phyloP scores from a whole-genome alignment of 2,888 invertebrate genomes.

The Leucophenga maculata region DNA sequence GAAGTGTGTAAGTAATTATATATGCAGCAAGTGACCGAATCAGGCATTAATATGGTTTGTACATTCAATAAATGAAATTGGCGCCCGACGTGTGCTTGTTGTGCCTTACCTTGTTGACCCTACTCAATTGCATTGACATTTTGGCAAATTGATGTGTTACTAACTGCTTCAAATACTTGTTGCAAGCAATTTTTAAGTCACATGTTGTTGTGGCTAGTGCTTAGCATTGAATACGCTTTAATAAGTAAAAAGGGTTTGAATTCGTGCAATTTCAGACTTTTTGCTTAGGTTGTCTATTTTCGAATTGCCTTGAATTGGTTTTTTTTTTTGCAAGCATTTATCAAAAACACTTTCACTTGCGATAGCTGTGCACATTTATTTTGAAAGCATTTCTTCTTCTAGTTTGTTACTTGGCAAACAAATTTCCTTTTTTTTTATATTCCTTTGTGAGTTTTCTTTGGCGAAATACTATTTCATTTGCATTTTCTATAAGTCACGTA shows the following conservation, averaged over 20 bases:
- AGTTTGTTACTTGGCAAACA: not conserved
- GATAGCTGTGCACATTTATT: constrained; percentile 13
- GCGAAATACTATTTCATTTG: constrained; percentile 47
- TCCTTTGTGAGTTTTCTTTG: constrained; percentile 29
- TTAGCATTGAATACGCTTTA: not conserved
- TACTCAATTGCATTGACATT: constrained; percentile 20
- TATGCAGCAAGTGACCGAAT: constrained; percentile 9
- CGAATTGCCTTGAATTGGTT: constrained; percentile 1
- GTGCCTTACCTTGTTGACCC: not conserved
- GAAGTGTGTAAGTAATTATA: constrained; percentile 18
- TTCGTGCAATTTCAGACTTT: not conserved
- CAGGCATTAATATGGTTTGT: constrained; percentile 11
- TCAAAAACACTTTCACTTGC: constrained; percentile 17
- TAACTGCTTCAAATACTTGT: constrained; percentile 23
- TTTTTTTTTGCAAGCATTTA: constrained; percentile 2
- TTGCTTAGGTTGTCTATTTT: not conserved
- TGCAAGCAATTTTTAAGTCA: not conserved
- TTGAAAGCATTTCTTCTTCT: not conserved
- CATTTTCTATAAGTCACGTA: constrained; percentile 55
- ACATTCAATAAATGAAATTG: not conserved
- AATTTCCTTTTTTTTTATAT: not conserved
- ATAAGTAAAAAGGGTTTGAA: constrained; percentile 11
- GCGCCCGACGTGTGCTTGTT: not conserved
- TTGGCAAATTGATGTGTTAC: constrained; percentile 9
- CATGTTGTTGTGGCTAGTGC: no score